phyloP scores from a whole-genome alignment of 1,140 invertebrate genomes.

The Phortica variegata region DNA sequence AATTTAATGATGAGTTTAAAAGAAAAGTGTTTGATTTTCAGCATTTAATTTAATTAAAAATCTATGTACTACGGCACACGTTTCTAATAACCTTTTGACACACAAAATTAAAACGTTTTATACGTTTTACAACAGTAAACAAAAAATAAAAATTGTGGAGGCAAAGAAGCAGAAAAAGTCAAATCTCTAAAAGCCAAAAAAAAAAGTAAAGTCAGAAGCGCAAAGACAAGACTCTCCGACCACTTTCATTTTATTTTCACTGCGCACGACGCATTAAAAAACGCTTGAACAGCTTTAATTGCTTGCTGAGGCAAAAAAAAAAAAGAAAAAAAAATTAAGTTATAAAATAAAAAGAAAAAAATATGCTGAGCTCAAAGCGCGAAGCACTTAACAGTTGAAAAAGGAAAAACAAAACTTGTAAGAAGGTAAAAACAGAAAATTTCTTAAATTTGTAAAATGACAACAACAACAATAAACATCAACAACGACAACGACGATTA shows the following conservation, averaged over 20 bases:
- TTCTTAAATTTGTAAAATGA: constrained; percentile 1
- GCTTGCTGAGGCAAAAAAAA: too few species aligned
- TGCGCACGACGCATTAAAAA: constrained; percentile 50
- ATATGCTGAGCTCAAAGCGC: constrained; percentile 17
- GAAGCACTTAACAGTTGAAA: too few species aligned
- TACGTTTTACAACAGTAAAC: too few species aligned
- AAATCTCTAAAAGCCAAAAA: too few species aligned
- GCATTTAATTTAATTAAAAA: neutral
- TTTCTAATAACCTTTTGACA: constrained; percentile 49
- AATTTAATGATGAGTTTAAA: neutral
- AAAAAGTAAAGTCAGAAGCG: too few species aligned
- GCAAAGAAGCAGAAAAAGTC: too few species aligned
- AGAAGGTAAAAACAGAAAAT: too few species aligned
- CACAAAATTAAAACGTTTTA: constrained; percentile 45
- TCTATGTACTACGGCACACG: neutral
- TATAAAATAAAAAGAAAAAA: constrained; percentile 10
- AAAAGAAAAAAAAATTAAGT: constrained; percentile 19
- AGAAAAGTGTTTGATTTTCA: neutral
- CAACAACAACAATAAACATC: constrained; percentile 8
- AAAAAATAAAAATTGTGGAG: too few species aligned
- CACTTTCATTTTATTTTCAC: constrained; percentile 52
- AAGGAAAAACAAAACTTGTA: too few species aligned
- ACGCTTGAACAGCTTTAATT: constrained; percentile 51
- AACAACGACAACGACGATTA: constrained; percentile 5
- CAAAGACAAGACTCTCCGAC: constrained; percentile 18